These are phyloP conservation scores for Falco naumanni DNA, from an alignment of 2,797 vertebrate genomes.

Conservation along the genomic window DNA sequence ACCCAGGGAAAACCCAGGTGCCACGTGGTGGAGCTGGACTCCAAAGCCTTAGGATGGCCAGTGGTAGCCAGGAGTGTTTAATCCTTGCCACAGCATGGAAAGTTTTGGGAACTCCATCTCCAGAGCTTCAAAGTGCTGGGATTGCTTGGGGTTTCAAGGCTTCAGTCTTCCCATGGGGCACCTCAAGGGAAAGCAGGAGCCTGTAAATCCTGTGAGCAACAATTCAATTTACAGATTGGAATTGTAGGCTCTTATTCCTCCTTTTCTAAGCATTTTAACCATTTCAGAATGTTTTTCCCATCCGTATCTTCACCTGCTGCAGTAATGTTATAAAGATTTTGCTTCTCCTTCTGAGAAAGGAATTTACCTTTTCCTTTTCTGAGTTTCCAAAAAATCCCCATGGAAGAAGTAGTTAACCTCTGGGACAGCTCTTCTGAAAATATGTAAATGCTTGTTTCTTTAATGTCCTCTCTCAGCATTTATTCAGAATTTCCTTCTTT, in stretches of 20 bases:
- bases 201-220: not conserved
- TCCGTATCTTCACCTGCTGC: not conserved
- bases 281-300: not conserved
- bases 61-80: not conserved
- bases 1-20: not conserved
- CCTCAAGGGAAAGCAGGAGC: not conserved
- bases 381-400: not conserved
- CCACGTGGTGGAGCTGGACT: not conserved
- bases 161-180: rapidly evolving
- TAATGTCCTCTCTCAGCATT: not conserved
- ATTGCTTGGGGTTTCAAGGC: not conserved
- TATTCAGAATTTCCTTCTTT: not conserved
- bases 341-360: not conserved
- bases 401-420: rapidly evolving
- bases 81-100: not conserved
- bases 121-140: not conserved
- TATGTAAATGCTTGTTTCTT: not conserved
- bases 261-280: not conserved
- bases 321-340: not conserved
- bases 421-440: not conserved
- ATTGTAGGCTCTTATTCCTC: not conserved
- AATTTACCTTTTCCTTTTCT: not conserved
- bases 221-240: not conserved
- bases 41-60: not conserved
- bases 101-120: not conserved